Evolutionary conservation across 2,888 invertebrate species (phyloP).

Genomic region (Drosophila paracracens): DNA sequence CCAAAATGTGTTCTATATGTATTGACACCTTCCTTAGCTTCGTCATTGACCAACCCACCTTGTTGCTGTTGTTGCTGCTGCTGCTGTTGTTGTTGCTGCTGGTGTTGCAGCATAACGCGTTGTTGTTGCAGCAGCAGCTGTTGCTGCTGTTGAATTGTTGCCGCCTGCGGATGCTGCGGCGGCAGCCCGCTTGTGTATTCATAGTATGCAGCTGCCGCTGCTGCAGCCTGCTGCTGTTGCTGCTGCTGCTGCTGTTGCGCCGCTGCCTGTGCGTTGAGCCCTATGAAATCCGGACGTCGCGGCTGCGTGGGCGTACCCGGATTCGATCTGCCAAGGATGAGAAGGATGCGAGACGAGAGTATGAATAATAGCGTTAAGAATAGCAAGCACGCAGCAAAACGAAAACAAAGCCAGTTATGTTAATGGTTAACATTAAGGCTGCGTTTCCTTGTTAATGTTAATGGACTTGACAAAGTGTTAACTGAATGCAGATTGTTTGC

Average conservation of each 20-base stretch:
- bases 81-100: conserved; percentile 76
- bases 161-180: conserved; percentile 84
- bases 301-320: conserved; percentile 96
- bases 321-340: conserved; percentile 89
- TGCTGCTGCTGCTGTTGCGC: conserved; percentile 77
- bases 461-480: conserved; percentile 18
- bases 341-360: conserved; percentile 19
- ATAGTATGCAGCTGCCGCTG: conserved; percentile 83
- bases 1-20: too few species aligned
- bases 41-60: conserved; percentile 58
- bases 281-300: conserved; percentile 94
- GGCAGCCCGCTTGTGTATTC: conserved; percentile 84
- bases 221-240: conserved; percentile 78
- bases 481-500: conserved; percentile 6
- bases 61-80: conserved; percentile 71
- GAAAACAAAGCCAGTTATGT: conserved; percentile 15
- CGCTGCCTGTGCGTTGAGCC: conserved; percentile 86
- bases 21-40: neutral
- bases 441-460: conserved; percentile 34
- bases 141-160: conserved; percentile 84
- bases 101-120: conserved; percentile 80
- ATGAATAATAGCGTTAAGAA: neutral
- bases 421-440: conserved; percentile 23
- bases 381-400: neutral
- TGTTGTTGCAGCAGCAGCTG: conserved; percentile 84